Percentiles rank a stretch among this genome's conserved stretches.
These are phyloP conservation scores for Dryocosmus kuriphilus DNA, from an alignment of 2,888 invertebrate genomes.

Conservation along the genomic window DNA sequence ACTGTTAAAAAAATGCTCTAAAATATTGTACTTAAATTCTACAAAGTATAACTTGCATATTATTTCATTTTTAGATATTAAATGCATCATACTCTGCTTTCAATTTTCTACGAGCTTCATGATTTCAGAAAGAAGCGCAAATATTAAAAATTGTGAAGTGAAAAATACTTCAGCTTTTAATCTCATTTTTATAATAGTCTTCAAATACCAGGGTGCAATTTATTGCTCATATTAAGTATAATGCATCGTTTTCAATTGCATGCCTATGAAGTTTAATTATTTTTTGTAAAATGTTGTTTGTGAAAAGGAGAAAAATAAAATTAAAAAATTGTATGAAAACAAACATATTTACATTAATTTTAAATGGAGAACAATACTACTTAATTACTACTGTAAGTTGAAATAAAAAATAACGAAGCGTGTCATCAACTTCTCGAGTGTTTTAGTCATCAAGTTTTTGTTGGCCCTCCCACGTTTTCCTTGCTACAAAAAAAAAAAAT, in stretches of 20 bases:
- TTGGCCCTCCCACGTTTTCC: constrained; percentile 15
- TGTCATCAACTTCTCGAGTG: constrained; percentile 11
- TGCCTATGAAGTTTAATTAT: no score
- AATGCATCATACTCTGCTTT: constrained; percentile 16
- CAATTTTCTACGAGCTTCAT: constrained; percentile 9
- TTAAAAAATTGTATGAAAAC: no score
- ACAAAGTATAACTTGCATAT: background rate
- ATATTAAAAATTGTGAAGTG: no score
- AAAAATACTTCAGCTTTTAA: no score
- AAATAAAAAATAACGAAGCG: background rate
- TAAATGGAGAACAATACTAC: no score
- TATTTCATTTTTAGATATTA: constrained; percentile 8
- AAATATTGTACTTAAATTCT: background rate
- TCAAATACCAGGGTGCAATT: no score
- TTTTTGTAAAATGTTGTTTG: no score
- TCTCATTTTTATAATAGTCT: no score
- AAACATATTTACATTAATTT: no score
- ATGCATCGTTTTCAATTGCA: no score
- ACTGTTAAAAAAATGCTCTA: background rate
- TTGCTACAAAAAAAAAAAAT: background rate
- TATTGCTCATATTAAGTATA: no score
- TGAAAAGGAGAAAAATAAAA: no score
- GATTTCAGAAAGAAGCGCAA: background rate
- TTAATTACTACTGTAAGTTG: background rate
- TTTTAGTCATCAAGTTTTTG: background rate